Evolutionary conservation across 2,113 vertebrate genomes (phyloP), one percentile per base, ranked within the genome.

Genomic region (Charadrius vociferus): DNA sequence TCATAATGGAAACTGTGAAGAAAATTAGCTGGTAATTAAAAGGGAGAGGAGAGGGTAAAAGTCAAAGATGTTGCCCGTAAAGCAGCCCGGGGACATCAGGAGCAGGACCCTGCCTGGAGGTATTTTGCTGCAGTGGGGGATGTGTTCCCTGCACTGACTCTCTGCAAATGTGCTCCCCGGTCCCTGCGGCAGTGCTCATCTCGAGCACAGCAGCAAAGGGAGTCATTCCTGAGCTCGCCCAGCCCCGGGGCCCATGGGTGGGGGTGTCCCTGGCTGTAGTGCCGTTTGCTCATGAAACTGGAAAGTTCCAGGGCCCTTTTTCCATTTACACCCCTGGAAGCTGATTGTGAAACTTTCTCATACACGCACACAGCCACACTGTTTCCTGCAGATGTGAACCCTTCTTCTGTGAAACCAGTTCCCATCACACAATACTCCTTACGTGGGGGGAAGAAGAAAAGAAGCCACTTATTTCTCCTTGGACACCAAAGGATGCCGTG

Each of bases 1-100:
- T 98, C 98, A 0, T 98, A 98, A 74, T 97, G 98, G 75, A 98
- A 98, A 55, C 99, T 99, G 73, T 30, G 83, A 55, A 52, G 77
- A 67, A n/a, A 88, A 66, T 1, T 4, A 39, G 13, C 1, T 0
- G 2, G 18, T 12, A 26, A 22, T 53, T 30, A 37, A 6, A 13
- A 20, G 14, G 12, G 22, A 26, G 27, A 12, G 17, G 27, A 17
- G 10, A 30, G 24, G 29, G 21, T 12, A 6, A 1, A 32, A 43
- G 15, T 4, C 10, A 1, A 1, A 13, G 61, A 16, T 58, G 24
- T 2, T 14, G 39, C n/a, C 34, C 22, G 7, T 6, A 14, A 12
- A 43, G 50, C 58, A 32, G 52, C 47, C 8, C 3, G 5, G 34
- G 73, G 26, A 6, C 34, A 6, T 2, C 14, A 24, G 66, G 39